phyloP scores from a whole-genome alignment of 2,113 vertebrate species.

The cat (Felis catus) region DNA sequence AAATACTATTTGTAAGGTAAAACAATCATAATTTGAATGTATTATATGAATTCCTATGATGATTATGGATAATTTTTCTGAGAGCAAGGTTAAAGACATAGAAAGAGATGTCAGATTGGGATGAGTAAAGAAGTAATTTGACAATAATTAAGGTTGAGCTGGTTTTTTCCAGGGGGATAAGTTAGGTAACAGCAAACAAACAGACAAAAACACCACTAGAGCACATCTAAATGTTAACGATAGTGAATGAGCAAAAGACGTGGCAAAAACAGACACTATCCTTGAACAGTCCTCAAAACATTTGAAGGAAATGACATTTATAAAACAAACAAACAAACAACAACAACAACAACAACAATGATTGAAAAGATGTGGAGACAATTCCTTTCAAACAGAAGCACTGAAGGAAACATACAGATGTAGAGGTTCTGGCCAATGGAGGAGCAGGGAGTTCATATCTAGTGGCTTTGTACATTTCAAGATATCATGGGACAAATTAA shows the following conservation, averaged over 20 bases:
- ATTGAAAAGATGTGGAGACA: neutral
- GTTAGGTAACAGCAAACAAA: neutral
- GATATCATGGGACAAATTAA: neutral
- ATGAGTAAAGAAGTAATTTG: neutral
- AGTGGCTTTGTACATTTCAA: neutral
- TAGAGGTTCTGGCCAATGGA: neutral
- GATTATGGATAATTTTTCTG: neutral
- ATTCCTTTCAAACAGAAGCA: neutral
- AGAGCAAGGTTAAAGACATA: neutral
- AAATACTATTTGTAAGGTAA: neutral
- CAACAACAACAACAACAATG: too few relatives aligned
- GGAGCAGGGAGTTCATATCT: neutral
- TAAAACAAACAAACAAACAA: neutral
- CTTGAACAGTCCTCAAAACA: neutral
- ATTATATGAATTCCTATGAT: neutral
- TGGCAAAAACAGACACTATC: neutral
- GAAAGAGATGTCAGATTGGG: neutral
- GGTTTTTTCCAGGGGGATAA: neutral
- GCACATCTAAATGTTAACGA: neutral
- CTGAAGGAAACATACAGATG: neutral
- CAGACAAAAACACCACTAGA: neutral
- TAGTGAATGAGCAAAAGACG: neutral
- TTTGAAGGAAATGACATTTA: neutral
- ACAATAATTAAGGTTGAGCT: neutral
- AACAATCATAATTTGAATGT: neutral